These are phyloP conservation scores for Rhipidura dahli DNA, from an alignment of 2,113 vertebrate genomes.

Conservation along the genomic window DNA sequence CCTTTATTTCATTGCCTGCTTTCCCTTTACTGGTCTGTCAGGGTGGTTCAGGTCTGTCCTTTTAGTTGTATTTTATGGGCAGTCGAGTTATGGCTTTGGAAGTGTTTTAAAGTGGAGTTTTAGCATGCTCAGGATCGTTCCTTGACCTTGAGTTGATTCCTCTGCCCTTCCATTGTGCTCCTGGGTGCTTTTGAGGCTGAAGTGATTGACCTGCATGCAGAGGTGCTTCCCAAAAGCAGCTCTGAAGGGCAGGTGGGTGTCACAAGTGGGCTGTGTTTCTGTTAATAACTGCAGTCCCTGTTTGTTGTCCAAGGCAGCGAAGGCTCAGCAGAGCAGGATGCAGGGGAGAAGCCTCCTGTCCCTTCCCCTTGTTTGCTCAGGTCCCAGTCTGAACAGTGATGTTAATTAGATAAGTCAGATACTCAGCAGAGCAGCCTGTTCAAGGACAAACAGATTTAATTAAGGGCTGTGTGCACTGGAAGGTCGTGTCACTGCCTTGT, in stretches of 20 bases:
- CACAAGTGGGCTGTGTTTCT: not conserved
- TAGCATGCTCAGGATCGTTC: not conserved
- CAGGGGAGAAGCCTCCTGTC: not conserved
- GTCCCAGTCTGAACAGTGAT: not conserved
- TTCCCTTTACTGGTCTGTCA: not conserved
- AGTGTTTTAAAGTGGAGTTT: not conserved
- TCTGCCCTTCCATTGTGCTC: not conserved
- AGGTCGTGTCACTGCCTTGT: not conserved
- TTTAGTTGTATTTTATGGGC: not conserved
- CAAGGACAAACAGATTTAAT: constrained; percentile 26
- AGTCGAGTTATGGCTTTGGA: not conserved
- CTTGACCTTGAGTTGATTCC: not conserved
- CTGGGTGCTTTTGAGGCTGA: not conserved
- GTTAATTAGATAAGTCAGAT: not conserved
- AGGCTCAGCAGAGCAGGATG: not conserved
- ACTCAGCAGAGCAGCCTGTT: not conserved
- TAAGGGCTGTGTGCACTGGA: not conserved
- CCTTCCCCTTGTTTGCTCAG: not conserved
- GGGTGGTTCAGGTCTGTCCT: not conserved
- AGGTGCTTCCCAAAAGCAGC: not conserved
- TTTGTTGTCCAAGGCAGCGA: not conserved
- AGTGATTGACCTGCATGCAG: not conserved
- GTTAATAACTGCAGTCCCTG: not conserved
- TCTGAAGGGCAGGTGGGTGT: not conserved
- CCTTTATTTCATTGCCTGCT: not conserved